Conservation (phyloP, 92 coral and sea anemone species). For the Scolanthus callimorphus region DNA sequence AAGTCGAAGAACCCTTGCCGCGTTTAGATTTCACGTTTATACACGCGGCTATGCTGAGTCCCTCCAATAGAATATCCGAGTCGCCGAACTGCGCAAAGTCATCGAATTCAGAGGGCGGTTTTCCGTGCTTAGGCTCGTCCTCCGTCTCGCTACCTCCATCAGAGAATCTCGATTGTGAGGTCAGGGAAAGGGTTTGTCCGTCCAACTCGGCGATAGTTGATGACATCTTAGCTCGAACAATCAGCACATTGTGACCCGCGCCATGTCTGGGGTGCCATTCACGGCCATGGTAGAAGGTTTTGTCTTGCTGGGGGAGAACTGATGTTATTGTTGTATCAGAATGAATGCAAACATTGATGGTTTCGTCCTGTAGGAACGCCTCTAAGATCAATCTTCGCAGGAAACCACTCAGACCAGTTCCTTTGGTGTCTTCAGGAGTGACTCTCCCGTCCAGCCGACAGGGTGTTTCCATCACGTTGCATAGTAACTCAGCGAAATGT, state of each 20-base stretch:
- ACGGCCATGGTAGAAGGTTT: constrained; percentile 58
- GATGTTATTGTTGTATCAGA: constrained; percentile 43
- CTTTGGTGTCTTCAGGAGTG: constrained; percentile 18
- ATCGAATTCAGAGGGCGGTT: constrained; percentile 41
- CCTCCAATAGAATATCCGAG: constrained; percentile 65
- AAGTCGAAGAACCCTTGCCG: constrained; percentile 37
- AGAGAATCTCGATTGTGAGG: constrained; percentile 16
- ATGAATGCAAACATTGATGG: constrained; percentile 56
- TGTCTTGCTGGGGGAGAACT: constrained; percentile 36
- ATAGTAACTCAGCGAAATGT: constrained; percentile 66
- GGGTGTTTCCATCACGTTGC: constrained; percentile 63
- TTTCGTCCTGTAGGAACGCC: constrained; percentile 78
- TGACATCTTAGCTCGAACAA: constrained; percentile 60
- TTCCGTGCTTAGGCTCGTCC: constrained; percentile 34
- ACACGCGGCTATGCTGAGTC: constrained; percentile 80
- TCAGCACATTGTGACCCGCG: constrained; percentile 75
- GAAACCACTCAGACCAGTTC: constrained; percentile 70
- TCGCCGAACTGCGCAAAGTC: constrained; percentile 57
- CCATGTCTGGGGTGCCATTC: constrained; percentile 98
- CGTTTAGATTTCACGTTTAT: constrained; percentile 90
- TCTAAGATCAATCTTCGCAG: constrained; percentile 82
- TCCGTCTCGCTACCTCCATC: constrained; percentile 49
- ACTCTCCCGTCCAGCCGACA: constrained; percentile 1
- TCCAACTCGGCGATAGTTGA: constrained; percentile 59
- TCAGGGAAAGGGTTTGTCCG: constrained; percentile 36